A percentile compares a stretch with the other conserved stretches of the same genome.
Conservation (phyloP, 2,797 vertebrate genomes). For the Cyclopterus lumpus region DNA sequence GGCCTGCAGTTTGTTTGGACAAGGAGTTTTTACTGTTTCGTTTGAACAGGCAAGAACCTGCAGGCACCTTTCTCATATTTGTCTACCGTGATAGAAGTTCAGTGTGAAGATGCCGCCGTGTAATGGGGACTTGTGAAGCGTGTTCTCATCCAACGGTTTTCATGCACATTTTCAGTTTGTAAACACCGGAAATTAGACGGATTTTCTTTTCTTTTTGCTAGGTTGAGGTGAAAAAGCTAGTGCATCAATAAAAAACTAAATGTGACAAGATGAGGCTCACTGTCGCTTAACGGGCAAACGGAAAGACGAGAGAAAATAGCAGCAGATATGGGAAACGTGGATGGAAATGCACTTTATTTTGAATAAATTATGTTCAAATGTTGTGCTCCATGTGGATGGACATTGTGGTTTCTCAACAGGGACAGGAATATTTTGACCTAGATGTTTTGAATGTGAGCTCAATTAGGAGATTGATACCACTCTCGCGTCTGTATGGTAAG, state of each 20-base stretch:
- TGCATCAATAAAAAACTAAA: background rate
- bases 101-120: background rate
- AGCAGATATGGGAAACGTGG: background rate
- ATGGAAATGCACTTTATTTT: background rate
- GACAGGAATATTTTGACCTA: background rate
- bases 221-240: background rate
- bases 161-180: background rate
- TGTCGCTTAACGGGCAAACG: background rate
- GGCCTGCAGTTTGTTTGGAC: slow-evolving; percentile 61
- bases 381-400: background rate
- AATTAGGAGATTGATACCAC: background rate
- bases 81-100: slow-evolving; percentile 21
- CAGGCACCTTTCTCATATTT: slow-evolving; percentile 25
- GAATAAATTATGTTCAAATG: background rate
- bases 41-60: slow-evolving; percentile 33
- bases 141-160: background rate
- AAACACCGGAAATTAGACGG: background rate
- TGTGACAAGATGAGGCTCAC: background rate
- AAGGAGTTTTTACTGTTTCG: slow-evolving; percentile 32
- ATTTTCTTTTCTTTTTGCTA: no score
- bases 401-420: background rate
- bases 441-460: background rate
- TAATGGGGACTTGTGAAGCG: background rate
- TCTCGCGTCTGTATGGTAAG: background rate
- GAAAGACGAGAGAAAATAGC: background rate